Base-by-base conservation (phyloP, 2,888 invertebrate species). In the Pyrochroa serraticornis region DNA sequence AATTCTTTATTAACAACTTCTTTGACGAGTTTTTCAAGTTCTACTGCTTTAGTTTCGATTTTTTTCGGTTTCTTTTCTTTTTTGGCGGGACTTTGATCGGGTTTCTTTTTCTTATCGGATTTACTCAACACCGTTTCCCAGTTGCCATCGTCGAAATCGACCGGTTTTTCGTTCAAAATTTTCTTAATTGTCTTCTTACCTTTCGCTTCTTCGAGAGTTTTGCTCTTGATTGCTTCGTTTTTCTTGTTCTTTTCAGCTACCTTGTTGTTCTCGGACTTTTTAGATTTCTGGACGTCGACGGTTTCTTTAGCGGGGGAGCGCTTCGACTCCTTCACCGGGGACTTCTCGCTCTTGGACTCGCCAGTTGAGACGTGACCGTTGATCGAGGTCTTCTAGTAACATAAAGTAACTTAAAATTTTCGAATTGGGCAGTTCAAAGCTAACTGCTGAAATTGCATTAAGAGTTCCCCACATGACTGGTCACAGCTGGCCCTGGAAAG, bases 61-160 rank as follows among this genome's bases (percentile, higher is more conserved):
- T 71, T 71, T 60, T 78, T 79, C 37, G 71, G 74, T 64, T 73
- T 73, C 55, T 78, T 78, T 10, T 76, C 76, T 62, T 81, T 81
- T 59, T 80, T 81, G 1, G 70, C 74, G 35, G 77, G 77, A 30
- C 76, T 71, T 10, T 68, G 68, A 41, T 79, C 78, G 47, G 85
- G 84, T 56, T 84, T 84, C 78, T 88, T 89, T 74, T 90, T 91
- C 76, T 90, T 90, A 60, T 90, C 90, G 70, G 86, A 83, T 77
- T 88, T 82, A 71, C 87, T 84, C 60, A 88, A 80, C 65, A 90
- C 87, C 66, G 84, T 84, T 80, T 90, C 87, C 91, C 91, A 91
- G 45, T 86, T 84, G 39, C 87, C 90, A 68, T 90, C 89, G 77
- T 90, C 89, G 78, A 84, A 89, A 70, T 89, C 89, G 38, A 84